Base-by-base conservation (phyloP, 1,140 invertebrate genomes). In the Telenomus remus region DNA sequence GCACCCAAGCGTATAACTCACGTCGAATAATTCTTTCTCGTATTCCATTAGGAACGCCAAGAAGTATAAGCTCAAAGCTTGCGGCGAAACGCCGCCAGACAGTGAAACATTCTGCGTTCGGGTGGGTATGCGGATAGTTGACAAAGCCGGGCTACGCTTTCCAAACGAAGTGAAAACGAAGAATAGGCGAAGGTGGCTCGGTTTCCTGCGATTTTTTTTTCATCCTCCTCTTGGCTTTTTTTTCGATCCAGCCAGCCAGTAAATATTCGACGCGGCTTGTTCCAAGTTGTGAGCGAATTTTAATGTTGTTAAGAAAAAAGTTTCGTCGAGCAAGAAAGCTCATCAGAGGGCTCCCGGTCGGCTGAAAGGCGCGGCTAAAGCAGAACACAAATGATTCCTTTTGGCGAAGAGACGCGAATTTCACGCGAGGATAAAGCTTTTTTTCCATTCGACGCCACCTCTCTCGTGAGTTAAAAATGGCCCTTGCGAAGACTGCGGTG, bases 291-390 rank as follows among this genome's bases (percentile, higher is more conserved):
- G 64, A 77, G 57, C 44, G 73, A 79, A 80, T 81, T 81, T 82
- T 78, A 80, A 79, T 80, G 77, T 78, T 56, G 73, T 77, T 65
- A 79, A 73, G 70, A 27, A 51, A 60, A 77, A 81, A 82, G 74
- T 75, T 82, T 80, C 43, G 27, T 12, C 42, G 49, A 13, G 63
- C 78, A 81, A 83, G 71, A 81, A 83, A 78, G 71, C 75, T 83
- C 80, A 82, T 81, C 76, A 81, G 75, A 39, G 33, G 44, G 39
- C 57, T 54, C 59, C 59, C 61, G 59, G 44, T 48, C 61, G 19
- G 35, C 55, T 65, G 44, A 70, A 76, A 76, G 60, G 44, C 59
- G 19, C 46, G 54, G n/a, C 61, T 63, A 27, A 27, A 27, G 19
- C 19, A 27, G 19, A 27, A 27, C 19, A 27, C 19, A 27, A 27